Base-by-base conservation (phyloP, 1,140 invertebrate genomes). In the Solen grandis region DNA sequence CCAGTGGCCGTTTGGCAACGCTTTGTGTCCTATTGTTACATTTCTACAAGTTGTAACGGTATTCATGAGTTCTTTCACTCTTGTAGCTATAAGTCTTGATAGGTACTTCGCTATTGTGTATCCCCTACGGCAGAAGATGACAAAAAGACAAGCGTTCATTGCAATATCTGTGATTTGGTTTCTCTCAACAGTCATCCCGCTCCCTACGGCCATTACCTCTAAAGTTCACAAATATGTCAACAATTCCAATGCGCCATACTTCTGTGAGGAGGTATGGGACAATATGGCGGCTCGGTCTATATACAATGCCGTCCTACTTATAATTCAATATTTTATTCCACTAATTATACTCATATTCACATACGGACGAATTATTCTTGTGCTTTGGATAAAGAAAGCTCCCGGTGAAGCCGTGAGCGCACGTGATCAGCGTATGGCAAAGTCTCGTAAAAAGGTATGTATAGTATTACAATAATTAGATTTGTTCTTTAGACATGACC, bases 11-110 rank as follows among this genome's bases (percentile, higher is more conserved):
- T 99, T 99, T 89, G 97, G 97, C 0, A 94, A 95, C 14, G 93
- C 95, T 50, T 96, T 98, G 94, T 99, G 98, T 92, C 98, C 98
- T 86, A 94, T 92, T 14, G 89, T 90, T 31, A 90, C 98, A 95
- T 98, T 96, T 33, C 95, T 96, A 0, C 99, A 97, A 0, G 97
- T 96, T 29, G 97, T 99, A 46, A 98, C 98, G 85, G 97, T 99
- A 90, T 99, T 99, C 88, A 97, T 98, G 3, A 97, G 96, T 84
- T 97, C 96, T 57, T 96, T 99, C 79, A 97, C 99, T 85, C 93
- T 99, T 16, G 96, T 97, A 69, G 97, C 99, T 54, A 99, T 99
- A 96, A 97, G 96, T 79, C 96, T 97, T 0, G 98, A 99, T 94
- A 76, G 98, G n/a, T 99, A 98, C 90, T 95, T 99, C 27, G 97